Conservation (phyloP, 2,888 invertebrate species). For the Helobdella robusta region DNA sequence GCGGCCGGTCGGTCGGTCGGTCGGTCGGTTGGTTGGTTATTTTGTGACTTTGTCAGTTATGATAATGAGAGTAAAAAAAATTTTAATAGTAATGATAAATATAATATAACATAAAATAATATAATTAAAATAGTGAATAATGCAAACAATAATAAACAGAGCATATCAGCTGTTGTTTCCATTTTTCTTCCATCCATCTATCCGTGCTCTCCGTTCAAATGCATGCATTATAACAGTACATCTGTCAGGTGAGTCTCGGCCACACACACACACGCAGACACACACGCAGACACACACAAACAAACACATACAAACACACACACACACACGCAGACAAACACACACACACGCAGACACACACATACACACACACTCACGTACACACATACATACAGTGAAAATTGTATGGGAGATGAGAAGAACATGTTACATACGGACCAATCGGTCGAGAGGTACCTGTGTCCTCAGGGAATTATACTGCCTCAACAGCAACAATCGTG, state of each 20-base stretch:
- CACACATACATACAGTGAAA: constrained; percentile 27
- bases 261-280: too few relatives aligned
- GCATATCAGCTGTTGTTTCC: constrained; percentile 42
- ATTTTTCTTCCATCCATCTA: constrained; percentile 46
- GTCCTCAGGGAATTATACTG: constrained; percentile 37
- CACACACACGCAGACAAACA: too few relatives aligned
- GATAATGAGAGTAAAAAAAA: too few relatives aligned
- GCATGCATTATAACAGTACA: constrained; percentile 15
- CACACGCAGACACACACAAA: too few relatives aligned
- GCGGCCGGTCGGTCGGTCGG: too few relatives aligned
- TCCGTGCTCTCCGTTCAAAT: constrained; percentile 37
- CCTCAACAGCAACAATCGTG: constrained; percentile 1
- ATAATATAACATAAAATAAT: not conserved
- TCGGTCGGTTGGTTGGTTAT: too few relatives aligned
- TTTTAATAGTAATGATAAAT: not conserved
- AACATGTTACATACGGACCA: constrained; percentile 39
- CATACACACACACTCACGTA: too few relatives aligned
- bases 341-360: too few relatives aligned
- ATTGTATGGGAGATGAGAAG: constrained; percentile 28
- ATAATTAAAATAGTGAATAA: not conserved
- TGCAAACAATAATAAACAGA: constrained; percentile 33
- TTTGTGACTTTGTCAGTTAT: too few relatives aligned
- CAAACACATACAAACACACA: too few relatives aligned
- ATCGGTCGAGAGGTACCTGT: constrained; percentile 40
- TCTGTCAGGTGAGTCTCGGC: too few relatives aligned